Base-by-base conservation (phyloP, 2,797 vertebrate genomes). In the Hylomyscus alleni region DNA sequence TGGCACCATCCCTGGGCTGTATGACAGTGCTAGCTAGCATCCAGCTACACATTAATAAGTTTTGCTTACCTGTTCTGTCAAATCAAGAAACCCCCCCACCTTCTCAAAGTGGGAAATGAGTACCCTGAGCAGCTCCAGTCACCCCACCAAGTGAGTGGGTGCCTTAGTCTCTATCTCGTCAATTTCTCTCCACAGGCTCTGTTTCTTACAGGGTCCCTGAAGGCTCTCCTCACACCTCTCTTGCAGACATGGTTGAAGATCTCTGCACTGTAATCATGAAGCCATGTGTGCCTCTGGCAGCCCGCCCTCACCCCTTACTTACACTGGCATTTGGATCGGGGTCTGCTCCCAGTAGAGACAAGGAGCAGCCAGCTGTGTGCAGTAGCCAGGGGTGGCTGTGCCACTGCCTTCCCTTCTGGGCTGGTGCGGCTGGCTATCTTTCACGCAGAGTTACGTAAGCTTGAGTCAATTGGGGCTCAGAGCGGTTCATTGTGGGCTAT, bases 401-500 rank as follows among this genome's bases (percentile, higher is more conserved):
- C 93, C 4, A 13, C 19, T 73, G 95, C 62, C 73, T 60, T 93
- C 90, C 96, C 94, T 92, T 91, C 83, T 19, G 20, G 90, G 93
- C 89, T 93, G 96, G 13, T 85, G 94, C 1, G n/a, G 92, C 96
- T 95, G 95, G 97, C 95, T 87, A 95, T 95, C 97, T 95, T 97
- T 97, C 96, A 96, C 95, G 76, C 93, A 94, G 95, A 93, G 97
- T 97, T 98, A 98, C 95, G 95, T 98, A 98, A 98, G 97, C 95
- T 94, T 97, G 98, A 98, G 97, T 97, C 97, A 97, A 96, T 56
- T 96, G 97, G 97, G 97, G 95, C 97, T 97, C 94, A 93, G 96
- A 97, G 97, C 95, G 0, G 95, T 98, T 98, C 97, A 94, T 96
- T 95, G 97, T 97, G 95, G 97, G 97, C 98, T 98, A 98, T 98